These are phyloP conservation scores for Sinohyriopsis cumingii DNA, from an alignment of 2,888 invertebrate genomes.

Conservation along the genomic window DNA sequence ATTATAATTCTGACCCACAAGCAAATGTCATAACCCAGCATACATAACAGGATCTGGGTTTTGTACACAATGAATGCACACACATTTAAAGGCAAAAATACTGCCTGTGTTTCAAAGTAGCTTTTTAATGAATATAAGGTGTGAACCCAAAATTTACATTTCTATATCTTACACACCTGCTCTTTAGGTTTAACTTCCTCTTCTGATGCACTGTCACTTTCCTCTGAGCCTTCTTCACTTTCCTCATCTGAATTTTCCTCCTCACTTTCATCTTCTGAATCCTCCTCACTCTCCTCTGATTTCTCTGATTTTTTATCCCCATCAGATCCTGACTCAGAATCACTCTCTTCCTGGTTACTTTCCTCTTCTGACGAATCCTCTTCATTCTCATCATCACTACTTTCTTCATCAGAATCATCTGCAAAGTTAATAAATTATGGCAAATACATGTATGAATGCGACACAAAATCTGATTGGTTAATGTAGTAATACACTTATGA, in stretches of 20 bases:
- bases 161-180: background rate
- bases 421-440: slow-evolving; percentile 14
- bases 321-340: slow-evolving; percentile 14
- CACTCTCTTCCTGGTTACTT: slow-evolving; percentile 22
- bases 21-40: no score
- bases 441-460: no score
- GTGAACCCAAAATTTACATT: background rate
- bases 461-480: no score
- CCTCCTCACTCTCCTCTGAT: slow-evolving; percentile 3
- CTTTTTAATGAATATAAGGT: no score
- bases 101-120: no score
- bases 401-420: slow-evolving; percentile 34
- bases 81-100: no score
- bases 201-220: slow-evolving; percentile 34
- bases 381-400: slow-evolving; percentile 28
- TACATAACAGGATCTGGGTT: no score
- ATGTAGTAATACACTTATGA: background rate
- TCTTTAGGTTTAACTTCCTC: slow-evolving; percentile 25
- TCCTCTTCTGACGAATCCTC: slow-evolving; percentile 41
- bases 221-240: slow-evolving; percentile 45
- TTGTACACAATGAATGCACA: no score
- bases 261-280: slow-evolving; percentile 17
- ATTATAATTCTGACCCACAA: no score
- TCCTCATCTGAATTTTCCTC: slow-evolving; percentile 46
- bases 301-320: slow-evolving; percentile 17